Percentiles rank a stretch among this genome's conserved stretches.
Evolutionary conservation across 2,113 vertebrate species (phyloP).

Genomic region (Sphaerodactylus townsendi): DNA sequence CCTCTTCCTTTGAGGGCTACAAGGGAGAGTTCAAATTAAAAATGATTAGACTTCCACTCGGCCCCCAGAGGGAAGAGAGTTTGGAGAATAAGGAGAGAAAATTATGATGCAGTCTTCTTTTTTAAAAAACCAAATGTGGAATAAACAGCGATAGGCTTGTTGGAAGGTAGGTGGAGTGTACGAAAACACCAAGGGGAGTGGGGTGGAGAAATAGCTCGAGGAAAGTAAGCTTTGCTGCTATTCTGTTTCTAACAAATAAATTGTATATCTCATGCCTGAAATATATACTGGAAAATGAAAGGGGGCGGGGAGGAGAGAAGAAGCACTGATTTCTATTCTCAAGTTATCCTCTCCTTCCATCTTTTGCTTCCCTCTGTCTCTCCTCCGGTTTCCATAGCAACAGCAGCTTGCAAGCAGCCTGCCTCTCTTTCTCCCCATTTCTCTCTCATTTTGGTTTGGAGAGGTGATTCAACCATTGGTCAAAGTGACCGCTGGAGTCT

Average conservation of each 20-base stretch:
- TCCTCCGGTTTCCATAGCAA: constrained; percentile 76
- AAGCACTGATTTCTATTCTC: constrained; percentile 63
- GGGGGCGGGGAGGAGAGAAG: constrained; percentile 36
- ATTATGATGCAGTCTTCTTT: neutral
- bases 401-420: constrained; percentile 56
- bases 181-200: constrained; percentile 5
- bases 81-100: constrained; percentile 31
- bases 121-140: constrained; percentile 26
- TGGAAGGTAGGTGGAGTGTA: neutral
- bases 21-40: constrained; percentile 52
- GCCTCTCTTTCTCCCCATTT: constrained; percentile 17
- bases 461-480: constrained; percentile 57
- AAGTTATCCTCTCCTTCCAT: constrained; percentile 60
- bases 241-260: constrained; percentile 20
- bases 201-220: constrained; percentile 7
- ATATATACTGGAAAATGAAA: constrained; percentile 15
- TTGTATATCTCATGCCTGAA: constrained; percentile 23
- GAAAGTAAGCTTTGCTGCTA: constrained; percentile 16
- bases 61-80: neutral
- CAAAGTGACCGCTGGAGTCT: constrained; percentile 39
- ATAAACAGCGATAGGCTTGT: constrained; percentile 33
- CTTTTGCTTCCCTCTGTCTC: constrained; percentile 68
- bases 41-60: constrained; percentile 42
- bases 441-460: constrained; percentile 21
- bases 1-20: constrained; percentile 36